Evolutionary conservation across 1,140 invertebrate genomes (phyloP), one percentile per base, ranked within the genome.

Genomic region (Penaeus indicus): DNA sequence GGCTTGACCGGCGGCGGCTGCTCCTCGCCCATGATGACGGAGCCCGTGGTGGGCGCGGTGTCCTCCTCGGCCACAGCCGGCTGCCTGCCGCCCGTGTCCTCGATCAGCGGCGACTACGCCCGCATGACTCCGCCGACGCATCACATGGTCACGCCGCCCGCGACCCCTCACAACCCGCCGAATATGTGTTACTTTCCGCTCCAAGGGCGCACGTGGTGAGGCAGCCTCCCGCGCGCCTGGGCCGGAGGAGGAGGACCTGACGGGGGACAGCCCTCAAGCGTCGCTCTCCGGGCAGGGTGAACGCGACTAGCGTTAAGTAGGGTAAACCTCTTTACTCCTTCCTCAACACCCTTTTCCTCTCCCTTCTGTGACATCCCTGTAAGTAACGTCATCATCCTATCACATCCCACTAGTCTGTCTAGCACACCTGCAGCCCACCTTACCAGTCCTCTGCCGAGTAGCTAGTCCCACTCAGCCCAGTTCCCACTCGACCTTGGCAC

Each of bases 121-220:
- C 80, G 86, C 67, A 88, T 88, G 86, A 88, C 86, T 38, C 86
- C 86, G 25, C 86, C 86, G 22, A 88, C 80, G 16, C 86, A 88
- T 61, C 86, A 88, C 69, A 84, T 84, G 80, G 86, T 88, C 80
- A 88, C 86, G 22, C 86, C 86, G 67, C 86, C 86, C 80, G 86
- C 86, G 47, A 84, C 86, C 3, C 86, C 86, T 3, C 80, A 88
- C 86, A 88, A 88, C 69, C 86, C 86, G 8, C 86, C 86, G 63
- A 88, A 88, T 22, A 88, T 88, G 86, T 90, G 85, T 60, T 90
- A 90, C 89, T 87, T 90, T 69, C 84, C 89, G 10, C 85, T 90
- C n/a, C 89, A 85, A 32, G 85, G 89, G 18, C 89, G 89, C 64
- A 90, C 85, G 64, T 90, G 89, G 89, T 90, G 88, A 89, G 81